Base-by-base conservation (phyloP, 2,888 invertebrate species). In the Scelioninae gen. 1 region DNA sequence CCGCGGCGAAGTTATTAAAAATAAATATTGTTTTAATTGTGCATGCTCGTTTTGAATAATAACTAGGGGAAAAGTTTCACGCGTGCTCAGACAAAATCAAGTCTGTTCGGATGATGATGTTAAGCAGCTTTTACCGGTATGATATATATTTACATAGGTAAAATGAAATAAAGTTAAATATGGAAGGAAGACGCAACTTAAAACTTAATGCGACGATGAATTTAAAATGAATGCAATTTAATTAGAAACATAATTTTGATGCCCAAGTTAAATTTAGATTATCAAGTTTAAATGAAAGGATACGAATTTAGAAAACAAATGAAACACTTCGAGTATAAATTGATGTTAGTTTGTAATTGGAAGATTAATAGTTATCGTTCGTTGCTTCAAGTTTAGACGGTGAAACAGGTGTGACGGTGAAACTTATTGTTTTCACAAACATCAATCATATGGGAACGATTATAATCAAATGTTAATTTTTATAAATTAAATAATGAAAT, bases 301-400 rank as follows among this genome's bases (percentile, higher is more conserved):
- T 11, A 23, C 11, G 29, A 43, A 15, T 29, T 2, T 23, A 23
- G 23, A 23, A 23, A 55, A 40, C 34, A 23, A 40, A 16, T 47
- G 13, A 60, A 71, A 53, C 43, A 16, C 29, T 45, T 45, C 15
- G 53, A 47, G 58, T 23, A 55, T 74, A 63, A 74, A 63, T 74
- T 63, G 53, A 15, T 63, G 74, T 62, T 74, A 74, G 62, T 74
- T 63, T 43, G 34, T 63, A 63, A 63, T 62, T 63, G 74, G 63
- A 55, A 74, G 74, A 74, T 74, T 74, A 74, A 74, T 74, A 74
- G 62, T 63, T 63, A 55, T 51, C 60, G 72, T 72, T 62, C 31
- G 55, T 38, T 47, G 72, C 53, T 53, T 6, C n/a, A 74, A 74
- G 43, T 63, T 63, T 63, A 32, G 32, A 23, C 51, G 40, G 38